phyloP scores from a whole-genome alignment of 2,797 vertebrate genomes.

The Varecia variegata region DNA sequence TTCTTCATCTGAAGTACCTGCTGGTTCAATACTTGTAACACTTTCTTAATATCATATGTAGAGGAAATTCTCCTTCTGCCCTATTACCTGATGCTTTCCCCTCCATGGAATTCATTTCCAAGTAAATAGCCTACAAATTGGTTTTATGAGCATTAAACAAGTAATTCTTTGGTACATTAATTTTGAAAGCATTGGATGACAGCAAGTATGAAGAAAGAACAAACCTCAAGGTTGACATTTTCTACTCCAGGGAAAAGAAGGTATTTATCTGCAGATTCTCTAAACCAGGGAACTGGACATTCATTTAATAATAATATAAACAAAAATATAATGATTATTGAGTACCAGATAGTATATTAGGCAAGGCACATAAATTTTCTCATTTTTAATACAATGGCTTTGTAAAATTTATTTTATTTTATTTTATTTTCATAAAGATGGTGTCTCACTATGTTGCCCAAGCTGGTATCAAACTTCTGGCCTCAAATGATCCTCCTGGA shows the following conservation, averaged over 20 bases:
- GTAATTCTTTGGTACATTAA: constrained; percentile 67
- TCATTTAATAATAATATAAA: constrained; percentile 49
- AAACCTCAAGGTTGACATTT: constrained; percentile 56
- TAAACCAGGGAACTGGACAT: constrained; percentile 40
- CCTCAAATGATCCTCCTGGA: background rate
- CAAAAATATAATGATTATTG: constrained; percentile 32
- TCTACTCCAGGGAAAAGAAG: constrained; percentile 43
- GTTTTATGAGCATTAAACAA: constrained; percentile 68
- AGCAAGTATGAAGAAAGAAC: constrained; percentile 53
- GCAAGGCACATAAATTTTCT: constrained; percentile 42
- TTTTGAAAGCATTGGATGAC: constrained; percentile 56
- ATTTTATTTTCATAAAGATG: background rate
- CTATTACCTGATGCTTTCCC: constrained; percentile 50
- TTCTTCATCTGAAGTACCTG: constrained; percentile 61
- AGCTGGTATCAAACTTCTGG: background rate
- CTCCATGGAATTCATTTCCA: constrained; percentile 60
- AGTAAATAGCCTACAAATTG: constrained; percentile 69
- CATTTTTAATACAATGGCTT: constrained; percentile 32
- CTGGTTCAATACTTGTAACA: constrained; percentile 49
- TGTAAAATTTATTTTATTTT: background rate
- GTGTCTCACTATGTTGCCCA: background rate
- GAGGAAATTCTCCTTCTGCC: constrained; percentile 57
- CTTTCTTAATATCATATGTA: constrained; percentile 54
- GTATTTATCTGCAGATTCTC: constrained; percentile 35
- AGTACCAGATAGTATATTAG: constrained; percentile 13